phyloP scores from a whole-genome alignment of 2,113 vertebrate genomes.

The Argyrosomus japonicus region DNA sequence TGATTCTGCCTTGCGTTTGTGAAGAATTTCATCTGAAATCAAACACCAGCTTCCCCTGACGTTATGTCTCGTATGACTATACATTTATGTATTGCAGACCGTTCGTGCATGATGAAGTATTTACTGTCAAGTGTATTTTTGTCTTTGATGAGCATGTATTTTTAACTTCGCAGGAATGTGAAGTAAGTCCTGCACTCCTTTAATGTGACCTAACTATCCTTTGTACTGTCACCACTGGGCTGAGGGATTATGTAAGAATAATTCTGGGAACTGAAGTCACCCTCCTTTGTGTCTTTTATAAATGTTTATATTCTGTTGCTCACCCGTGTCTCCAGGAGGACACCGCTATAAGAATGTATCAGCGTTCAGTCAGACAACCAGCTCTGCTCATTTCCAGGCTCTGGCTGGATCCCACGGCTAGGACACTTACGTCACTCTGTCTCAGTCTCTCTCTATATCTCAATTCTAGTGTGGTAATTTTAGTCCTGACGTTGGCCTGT shows the following conservation, averaged over 20 bases:
- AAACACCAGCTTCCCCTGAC: not conserved
- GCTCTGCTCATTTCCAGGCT: slow-evolving; percentile 49
- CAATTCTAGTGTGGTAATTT: slow-evolving; percentile 49
- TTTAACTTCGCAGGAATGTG: slow-evolving; percentile 4
- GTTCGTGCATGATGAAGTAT: not conserved
- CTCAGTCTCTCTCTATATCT: slow-evolving; percentile 22
- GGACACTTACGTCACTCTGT: slow-evolving; percentile 42
- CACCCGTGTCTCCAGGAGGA: slow-evolving; percentile 54
- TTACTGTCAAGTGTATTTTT: not conserved
- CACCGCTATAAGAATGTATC: slow-evolving; percentile 50
- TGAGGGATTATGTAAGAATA: slow-evolving; percentile 15
- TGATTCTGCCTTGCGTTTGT: not conserved
- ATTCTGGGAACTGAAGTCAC: slow-evolving; percentile 32
- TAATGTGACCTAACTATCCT: not conserved
- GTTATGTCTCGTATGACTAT: not conserved
- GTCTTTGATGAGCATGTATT: not conserved
- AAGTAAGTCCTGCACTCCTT: not conserved
- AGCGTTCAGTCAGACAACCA: slow-evolving; percentile 48
- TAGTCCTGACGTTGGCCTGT: slow-evolving; percentile 65
- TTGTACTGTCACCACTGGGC: not conserved
- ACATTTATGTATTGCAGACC: not conserved
- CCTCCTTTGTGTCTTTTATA: slow-evolving; percentile 26
- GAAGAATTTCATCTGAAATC: not conserved
- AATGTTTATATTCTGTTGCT: slow-evolving; percentile 58
- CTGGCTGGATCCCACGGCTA: slow-evolving; percentile 22